Evolutionary conservation across 1,140 invertebrate genomes (phyloP).

Genomic region (Stegodyphus mimosarum): DNA sequence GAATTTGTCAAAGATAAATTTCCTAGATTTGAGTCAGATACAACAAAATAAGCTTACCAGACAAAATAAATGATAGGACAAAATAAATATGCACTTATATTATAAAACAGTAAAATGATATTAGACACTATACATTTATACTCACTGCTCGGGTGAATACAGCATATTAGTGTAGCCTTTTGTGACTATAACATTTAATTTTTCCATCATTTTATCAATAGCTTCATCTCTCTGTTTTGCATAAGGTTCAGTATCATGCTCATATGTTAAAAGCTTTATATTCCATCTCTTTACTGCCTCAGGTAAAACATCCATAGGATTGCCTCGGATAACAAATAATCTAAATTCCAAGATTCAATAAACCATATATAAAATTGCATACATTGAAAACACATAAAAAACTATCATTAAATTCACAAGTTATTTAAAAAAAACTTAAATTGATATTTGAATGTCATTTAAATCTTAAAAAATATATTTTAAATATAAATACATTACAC

Average conservation of each 20-base stretch:
- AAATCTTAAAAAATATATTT: no score
- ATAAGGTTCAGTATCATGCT: slow-evolving; percentile 54
- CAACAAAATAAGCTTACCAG: no score
- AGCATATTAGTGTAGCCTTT: slow-evolving; percentile 25
- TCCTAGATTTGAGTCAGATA: no score
- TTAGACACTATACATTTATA: background rate
- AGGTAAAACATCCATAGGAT: slow-evolving; percentile 43
- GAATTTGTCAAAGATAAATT: no score
- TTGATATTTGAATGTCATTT: no score
- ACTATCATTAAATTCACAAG: no score
- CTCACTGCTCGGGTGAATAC: slow-evolving; percentile 45
- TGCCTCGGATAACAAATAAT: slow-evolving; percentile 40
- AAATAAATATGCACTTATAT: background rate
- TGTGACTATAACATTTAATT: slow-evolving; percentile 24
- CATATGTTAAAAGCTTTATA: slow-evolving; percentile 40
- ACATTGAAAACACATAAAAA: no score
- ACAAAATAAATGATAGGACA: no score
- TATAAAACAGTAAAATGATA: background rate
- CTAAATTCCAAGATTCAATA: background rate
- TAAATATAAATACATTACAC: no score
- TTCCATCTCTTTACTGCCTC: slow-evolving; percentile 38
- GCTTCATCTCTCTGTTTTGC: slow-evolving; percentile 35
- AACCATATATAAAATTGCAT: no score
- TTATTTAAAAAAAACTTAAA: no score
- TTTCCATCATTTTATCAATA: slow-evolving; percentile 34